Base-by-base conservation (phyloP, 2,797 vertebrate species). In the Hemibagrus guttatus region DNA sequence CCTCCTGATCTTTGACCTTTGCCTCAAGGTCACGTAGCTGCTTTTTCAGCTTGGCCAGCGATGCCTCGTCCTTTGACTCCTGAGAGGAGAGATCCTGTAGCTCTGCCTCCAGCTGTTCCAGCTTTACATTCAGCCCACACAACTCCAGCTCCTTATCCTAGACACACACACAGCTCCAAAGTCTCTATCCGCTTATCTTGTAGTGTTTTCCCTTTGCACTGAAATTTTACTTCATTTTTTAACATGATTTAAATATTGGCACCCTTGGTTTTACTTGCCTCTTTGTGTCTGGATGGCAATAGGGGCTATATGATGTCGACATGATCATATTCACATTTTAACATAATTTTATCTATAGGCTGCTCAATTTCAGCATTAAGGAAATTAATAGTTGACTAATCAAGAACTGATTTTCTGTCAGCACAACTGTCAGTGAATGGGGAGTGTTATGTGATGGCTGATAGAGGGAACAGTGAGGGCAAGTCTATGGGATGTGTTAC, bases 1-100 rank as follows among this genome's bases (percentile, higher is more conserved):
- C 98, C 91, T 99, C 98, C 92, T 99, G 98, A 93, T 99, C 98
- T 91, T 99, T 99, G 91, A 96, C 97, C 92, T 98, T 98, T 28
- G 97, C 97, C 90, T 99, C 98, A 74, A 99, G 93, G 90, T 99
- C 98, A 0, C 97, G 95, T 80, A 99, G 95, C 91, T 98, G 97
- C 92, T 98, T 99, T 94, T 97, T 97, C 90, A 97, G 92, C 91
- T 96, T 97, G 88, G 96, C 94, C 80, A 96, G 91, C 16, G 97
- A 97, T 0, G 96, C 97, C 85, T 97, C 97, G 0, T 97, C 97
- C 92, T 97, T 97, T 1, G 96, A 95, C 91, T 97, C 97, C 92
- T 97, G 96, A 74, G 95, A 97, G 87, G 97, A 96, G 76, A 97
- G 93, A 90, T 97, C 97, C 90, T 96, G 95, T 74, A 97, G 94